Percentiles rank a stretch among this genome's conserved stretches.
Evolutionary conservation across 2,113 vertebrate species (phyloP).

Genomic region (Myodes glareolus): DNA sequence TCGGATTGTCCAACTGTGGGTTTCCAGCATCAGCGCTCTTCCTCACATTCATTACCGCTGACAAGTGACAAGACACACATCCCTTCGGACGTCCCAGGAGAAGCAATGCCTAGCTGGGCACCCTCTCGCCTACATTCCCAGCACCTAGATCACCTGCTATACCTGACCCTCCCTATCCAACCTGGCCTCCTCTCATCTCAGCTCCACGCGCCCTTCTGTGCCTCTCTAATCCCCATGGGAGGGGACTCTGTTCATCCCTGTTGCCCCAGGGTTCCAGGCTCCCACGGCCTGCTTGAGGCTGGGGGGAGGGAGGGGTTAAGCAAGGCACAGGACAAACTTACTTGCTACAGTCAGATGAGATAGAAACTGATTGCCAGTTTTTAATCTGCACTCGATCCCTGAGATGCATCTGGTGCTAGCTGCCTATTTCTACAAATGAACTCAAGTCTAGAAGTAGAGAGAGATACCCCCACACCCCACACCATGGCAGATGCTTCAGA

Average conservation of each 20-base stretch:
- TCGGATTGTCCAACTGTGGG: no score
- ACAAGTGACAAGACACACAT: neutral
- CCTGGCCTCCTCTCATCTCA: no score
- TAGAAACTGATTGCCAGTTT: neutral
- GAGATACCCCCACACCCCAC: no score
- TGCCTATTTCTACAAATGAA: neutral
- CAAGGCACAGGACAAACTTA: neutral
- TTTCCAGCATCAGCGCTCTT: neutral
- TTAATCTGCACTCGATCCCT: fast-evolving
- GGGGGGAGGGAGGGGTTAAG: no score
- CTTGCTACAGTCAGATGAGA: fast-evolving
- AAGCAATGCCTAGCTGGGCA: neutral
- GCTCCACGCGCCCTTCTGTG: fast-evolving
- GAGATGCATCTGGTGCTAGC: neutral
- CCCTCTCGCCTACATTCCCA: fast-evolving
- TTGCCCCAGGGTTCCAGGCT: fast-evolving
- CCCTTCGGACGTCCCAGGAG: neutral
- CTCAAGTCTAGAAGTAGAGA: neutral
- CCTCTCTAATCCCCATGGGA: neutral
- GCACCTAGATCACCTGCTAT: neutral
- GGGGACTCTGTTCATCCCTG: neutral
- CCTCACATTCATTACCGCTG: neutral
- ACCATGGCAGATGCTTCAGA: neutral
- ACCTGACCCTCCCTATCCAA: no score
- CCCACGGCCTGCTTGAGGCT: neutral